Percentiles rank a stretch among this genome's conserved stretches.
These are phyloP conservation scores for Pseudorhombus dupliciocellatus DNA, from an alignment of 2,113 vertebrate species.

Conservation along the genomic window DNA sequence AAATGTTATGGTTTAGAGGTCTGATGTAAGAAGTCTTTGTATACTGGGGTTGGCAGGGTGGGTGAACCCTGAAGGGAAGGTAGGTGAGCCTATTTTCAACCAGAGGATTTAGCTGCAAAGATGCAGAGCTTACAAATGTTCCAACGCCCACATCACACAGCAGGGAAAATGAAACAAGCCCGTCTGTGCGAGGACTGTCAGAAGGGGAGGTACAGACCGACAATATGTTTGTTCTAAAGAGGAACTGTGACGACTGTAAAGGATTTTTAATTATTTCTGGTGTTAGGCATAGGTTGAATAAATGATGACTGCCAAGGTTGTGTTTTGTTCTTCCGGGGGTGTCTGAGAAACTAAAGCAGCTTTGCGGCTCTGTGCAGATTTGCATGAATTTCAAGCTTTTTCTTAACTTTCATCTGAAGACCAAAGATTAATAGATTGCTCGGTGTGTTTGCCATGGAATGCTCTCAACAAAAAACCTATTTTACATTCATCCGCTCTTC, in stretches of 20 bases:
- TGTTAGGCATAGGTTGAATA: neutral
- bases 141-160: constrained; percentile 39
- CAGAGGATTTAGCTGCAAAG: constrained; percentile 43
- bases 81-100: constrained; percentile 37
- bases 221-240: constrained; percentile 17
- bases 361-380: neutral
- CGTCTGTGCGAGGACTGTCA: neutral
- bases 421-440: constrained; percentile 22
- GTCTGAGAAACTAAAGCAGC: neutral
- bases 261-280: neutral
- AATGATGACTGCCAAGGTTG: no score
- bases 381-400: neutral
- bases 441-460: neutral
- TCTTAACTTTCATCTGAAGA: neutral
- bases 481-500: constrained; percentile 27
- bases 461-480: constrained; percentile 11
- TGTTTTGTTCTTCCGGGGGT: no score
- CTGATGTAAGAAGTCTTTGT: constrained; percentile 40
- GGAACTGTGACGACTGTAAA: neutral
- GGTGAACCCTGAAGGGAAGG: constrained; percentile 29
- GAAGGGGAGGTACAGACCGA: neutral
- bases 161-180: constrained; percentile 34
- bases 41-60: constrained; percentile 8
- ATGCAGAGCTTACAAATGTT: constrained; percentile 45
- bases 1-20: constrained; percentile 34